Evolutionary conservation across 2,113 vertebrate genomes (phyloP).

Genomic region (Pavo muticus): DNA sequence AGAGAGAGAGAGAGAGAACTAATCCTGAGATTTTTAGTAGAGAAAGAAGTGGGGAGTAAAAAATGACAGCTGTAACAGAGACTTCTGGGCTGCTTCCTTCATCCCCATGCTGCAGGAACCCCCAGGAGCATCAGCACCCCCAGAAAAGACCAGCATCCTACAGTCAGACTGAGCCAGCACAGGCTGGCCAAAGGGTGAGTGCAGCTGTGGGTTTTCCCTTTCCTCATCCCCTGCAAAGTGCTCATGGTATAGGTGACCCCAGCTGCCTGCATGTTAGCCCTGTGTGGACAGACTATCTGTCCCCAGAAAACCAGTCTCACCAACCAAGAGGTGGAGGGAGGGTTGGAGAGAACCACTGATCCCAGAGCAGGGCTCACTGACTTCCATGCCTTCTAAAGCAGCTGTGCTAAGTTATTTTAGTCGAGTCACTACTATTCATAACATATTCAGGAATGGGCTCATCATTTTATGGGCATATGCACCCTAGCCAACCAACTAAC

Average conservation of each 20-base stretch:
- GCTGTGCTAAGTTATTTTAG: background rate
- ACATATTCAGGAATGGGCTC: background rate
- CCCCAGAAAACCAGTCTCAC: background rate
- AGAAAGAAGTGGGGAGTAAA: background rate
- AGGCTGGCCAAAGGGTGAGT: background rate
- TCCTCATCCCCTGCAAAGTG: background rate
- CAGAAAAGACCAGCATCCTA: background rate
- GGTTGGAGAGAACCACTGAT: background rate
- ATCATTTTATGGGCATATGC: background rate
- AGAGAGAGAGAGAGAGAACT: background rate
- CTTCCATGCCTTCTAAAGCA: background rate
- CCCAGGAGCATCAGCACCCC: accelerated
- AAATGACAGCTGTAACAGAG: background rate
- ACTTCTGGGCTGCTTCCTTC: background rate
- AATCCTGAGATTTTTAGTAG: background rate
- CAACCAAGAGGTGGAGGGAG: background rate
- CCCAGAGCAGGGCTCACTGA: background rate
- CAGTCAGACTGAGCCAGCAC: background rate
- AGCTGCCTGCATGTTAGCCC: background rate
- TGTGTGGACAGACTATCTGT: background rate
- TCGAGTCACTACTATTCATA: background rate
- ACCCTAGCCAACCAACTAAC: background rate
- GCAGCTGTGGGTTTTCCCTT: background rate
- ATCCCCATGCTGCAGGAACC: accelerated
- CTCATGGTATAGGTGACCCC: accelerated